Evolutionary conservation across 2,888 invertebrate genomes (phyloP).

Genomic region (Apoda limacodes): DNA sequence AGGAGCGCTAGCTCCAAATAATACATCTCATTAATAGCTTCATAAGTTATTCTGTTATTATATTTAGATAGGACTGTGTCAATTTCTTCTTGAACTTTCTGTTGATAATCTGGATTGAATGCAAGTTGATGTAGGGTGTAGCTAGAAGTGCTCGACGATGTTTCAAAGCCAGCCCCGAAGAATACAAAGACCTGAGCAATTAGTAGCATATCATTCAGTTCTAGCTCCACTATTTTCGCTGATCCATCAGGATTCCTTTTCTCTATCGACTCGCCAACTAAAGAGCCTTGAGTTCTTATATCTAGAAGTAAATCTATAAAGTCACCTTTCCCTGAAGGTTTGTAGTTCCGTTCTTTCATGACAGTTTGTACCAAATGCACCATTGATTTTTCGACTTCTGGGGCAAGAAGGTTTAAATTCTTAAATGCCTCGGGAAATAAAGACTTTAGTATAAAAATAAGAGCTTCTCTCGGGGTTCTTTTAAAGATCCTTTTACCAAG

Average conservation of each 20-base stretch:
- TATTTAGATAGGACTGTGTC: conserved; percentile 12
- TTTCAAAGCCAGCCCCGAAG: conserved; percentile 16
- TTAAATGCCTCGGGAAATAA: conserved; percentile 29
- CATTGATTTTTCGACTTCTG: conserved; percentile 14
- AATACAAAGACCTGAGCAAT: conserved; percentile 10
- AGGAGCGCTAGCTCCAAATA: conserved; percentile 51
- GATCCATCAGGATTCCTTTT: conserved; percentile 7
- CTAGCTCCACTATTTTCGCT: conserved; percentile 9
- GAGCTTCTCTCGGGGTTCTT: conserved; percentile 19
- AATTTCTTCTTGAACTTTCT: conserved; percentile 24
- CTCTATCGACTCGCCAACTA: conserved; percentile 24
- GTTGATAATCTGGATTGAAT: conserved; percentile 24
- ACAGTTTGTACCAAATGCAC: conserved; percentile 20
- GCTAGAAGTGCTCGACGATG: conserved; percentile 20
- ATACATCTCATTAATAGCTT: conserved; percentile 38
- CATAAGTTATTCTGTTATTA: conserved; percentile 9
- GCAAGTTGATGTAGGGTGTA: conserved; percentile 25
- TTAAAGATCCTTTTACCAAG: conserved; percentile 24
- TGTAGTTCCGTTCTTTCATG: conserved; percentile 12
- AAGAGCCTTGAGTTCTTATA: conserved; percentile 40
- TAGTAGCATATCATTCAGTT: conserved; percentile 9
- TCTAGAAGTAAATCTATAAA: no score
- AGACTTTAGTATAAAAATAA: conserved; percentile 23
- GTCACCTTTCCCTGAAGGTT: conserved; percentile 23
- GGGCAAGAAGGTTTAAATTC: conserved; percentile 14